phyloP scores from a whole-genome alignment of 1,140 invertebrate species.

The Elymnias hypermnestra region DNA sequence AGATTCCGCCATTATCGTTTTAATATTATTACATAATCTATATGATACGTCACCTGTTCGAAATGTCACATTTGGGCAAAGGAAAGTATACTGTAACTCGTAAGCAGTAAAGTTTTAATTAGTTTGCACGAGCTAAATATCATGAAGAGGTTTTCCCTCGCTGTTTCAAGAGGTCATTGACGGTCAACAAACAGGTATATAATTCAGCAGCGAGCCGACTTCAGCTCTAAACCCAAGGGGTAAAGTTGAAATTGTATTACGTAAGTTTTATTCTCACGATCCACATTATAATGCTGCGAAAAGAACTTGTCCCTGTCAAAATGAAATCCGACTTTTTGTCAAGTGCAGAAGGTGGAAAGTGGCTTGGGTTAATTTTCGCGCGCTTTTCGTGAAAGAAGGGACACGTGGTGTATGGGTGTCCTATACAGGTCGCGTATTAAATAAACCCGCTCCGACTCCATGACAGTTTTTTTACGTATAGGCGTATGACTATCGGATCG shows the following conservation, averaged over 20 bases:
- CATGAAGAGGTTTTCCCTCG: conserved; percentile 29
- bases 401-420: conserved; percentile 18
- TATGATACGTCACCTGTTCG: conserved; percentile 22
- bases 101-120: conserved; percentile 7
- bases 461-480: not conserved
- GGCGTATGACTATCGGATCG: not conserved
- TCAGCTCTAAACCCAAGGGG: not conserved
- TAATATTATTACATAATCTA: conserved; percentile 25
- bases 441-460: not conserved
- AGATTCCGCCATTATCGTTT: conserved; percentile 1
- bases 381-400: conserved; percentile 22
- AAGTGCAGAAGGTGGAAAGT: conserved; percentile 9
- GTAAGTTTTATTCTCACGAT: conserved; percentile 36
- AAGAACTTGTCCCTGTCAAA: conserved; percentile 9
- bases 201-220: conserved; percentile 11
- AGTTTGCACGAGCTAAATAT: not conserved
- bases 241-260: conserved; percentile 20
- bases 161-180: conserved; percentile 36
- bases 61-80: conserved; percentile 1
- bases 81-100: conserved; percentile 1
- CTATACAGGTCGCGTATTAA: conserved; percentile 7
- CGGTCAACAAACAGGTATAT: conserved; percentile 33
- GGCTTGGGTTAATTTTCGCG: conserved; percentile 25
- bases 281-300: conserved; percentile 30
- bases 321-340: conserved; percentile 12